These are phyloP conservation scores for Neelides folsomi DNA, from an alignment of 2,888 invertebrate genomes.

Conservation along the genomic window DNA sequence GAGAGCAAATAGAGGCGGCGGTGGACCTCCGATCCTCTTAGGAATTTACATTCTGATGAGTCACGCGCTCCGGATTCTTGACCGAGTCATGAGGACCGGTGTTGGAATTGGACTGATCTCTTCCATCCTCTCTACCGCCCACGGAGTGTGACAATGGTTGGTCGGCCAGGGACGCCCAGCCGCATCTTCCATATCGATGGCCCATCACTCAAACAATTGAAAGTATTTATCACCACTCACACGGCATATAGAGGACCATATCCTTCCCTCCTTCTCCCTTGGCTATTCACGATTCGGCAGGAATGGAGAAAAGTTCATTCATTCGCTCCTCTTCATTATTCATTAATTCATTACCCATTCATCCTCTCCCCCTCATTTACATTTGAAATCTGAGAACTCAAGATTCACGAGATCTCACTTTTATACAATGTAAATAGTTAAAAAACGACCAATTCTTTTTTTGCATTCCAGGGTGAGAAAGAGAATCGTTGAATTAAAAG, in stretches of 20 bases:
- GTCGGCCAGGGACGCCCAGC: background rate
- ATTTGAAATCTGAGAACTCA: no score
- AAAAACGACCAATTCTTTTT: no score
- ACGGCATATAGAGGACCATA: background rate
- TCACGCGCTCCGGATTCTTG: constrained; percentile 16
- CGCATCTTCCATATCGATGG: constrained; percentile 13
- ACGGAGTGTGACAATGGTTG: constrained; percentile 25
- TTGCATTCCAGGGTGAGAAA: no score
- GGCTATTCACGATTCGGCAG: background rate
- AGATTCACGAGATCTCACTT: no score
- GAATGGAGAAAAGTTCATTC: constrained; percentile 1
- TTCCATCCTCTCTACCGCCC: constrained; percentile 14
- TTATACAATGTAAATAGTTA: no score
- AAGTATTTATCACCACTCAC: constrained; percentile 12
- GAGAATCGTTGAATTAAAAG: no score
- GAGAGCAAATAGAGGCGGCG: constrained; percentile 10
- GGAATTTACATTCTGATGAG: constrained; percentile 21
- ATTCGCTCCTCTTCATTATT: background rate
- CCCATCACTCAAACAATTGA: constrained; percentile 21
- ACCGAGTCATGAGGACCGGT: background rate
- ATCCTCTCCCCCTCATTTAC: no score
- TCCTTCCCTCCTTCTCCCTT: background rate
- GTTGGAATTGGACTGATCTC: no score
- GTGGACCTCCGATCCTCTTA: constrained; percentile 7
- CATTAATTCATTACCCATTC: no score